Percentiles rank a stretch among this genome's conserved stretches.
These are phyloP conservation scores for Bradypus variegatus DNA, from an alignment of 2,797 vertebrate genomes.

Conservation along the genomic window DNA sequence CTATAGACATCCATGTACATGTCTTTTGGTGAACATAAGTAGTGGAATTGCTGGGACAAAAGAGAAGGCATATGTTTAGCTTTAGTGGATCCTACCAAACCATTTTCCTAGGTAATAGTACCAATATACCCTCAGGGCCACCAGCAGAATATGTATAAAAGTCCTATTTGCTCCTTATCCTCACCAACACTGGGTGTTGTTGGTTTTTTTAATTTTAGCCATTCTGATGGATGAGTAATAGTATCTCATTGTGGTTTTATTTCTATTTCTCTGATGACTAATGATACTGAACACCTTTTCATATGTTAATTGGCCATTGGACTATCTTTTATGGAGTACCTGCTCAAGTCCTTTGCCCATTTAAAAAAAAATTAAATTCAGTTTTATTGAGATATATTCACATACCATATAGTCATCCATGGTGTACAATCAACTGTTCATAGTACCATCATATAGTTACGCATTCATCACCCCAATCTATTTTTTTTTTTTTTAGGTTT, in stretches of 20 bases:
- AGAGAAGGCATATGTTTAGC: neutral
- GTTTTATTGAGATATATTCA: too few species aligned
- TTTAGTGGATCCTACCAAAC: neutral
- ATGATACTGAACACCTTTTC: neutral
- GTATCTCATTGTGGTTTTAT: neutral
- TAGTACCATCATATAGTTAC: too few species aligned
- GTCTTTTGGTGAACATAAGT: neutral
- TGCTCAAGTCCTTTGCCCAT: neutral
- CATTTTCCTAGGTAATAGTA: neutral
- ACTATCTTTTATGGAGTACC: neutral
- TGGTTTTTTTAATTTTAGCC: neutral
- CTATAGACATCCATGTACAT: accelerated
- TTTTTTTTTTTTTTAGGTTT: too few species aligned
- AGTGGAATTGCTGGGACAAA: neutral
- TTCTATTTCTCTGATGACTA: neutral
- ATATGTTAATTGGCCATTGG: neutral
- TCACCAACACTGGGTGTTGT: neutral
- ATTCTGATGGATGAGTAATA: neutral
- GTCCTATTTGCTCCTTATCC: neutral
- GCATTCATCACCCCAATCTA: too few species aligned
- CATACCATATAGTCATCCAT: too few species aligned
- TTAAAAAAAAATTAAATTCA: neutral
- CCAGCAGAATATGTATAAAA: neutral
- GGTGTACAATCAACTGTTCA: too few species aligned
- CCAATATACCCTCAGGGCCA: too few species aligned